Evolutionary conservation across 2,113 vertebrate species (phyloP), one percentile per base, ranked within the genome.

Genomic region (Heterotis niloticus): DNA sequence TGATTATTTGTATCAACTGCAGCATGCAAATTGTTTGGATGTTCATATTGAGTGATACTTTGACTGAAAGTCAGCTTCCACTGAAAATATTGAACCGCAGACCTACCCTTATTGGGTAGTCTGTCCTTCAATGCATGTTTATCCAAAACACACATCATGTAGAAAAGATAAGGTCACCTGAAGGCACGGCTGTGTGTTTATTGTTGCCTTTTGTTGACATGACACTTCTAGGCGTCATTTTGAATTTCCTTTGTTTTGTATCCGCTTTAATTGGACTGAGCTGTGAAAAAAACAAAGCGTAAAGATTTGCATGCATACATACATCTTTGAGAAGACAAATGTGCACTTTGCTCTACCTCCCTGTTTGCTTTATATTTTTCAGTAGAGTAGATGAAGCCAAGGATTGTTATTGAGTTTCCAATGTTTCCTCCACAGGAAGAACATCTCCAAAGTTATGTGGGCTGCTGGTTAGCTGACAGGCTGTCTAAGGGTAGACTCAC

Each of bases 201-300:
- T 52, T 59, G 12, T 59, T 26, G 64, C 26, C 26, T 18, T 26
- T 10, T 20, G 23, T 18, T 59, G 34, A 7, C 34, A 44, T 44
- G 65, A 67, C 72, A 24, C 57, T 28, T 62, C 29, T 14, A 4
- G 34, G 18, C 23, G 28, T 52, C 59, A 24, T 44, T 20, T n/a
- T 73, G 44, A 64, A 28, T 57, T 60, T 29, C 60, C 51, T 51
- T 73, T 79, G 78, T 72, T 79, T 64, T 26, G n/a, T 28, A 34
- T 18, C 34, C 7, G 7, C 2, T 44, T 44, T 44, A 44, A 44
- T 7, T 44, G 34, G 34, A 44, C 34, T 7, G 34, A 44, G 7
- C 34, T 44, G 3, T 44, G 34, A 2, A 44, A 44, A n/a, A 44
- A 44, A 44, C 34, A 44, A 44, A 44, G 34, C 7, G 34, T 44